Evolutionary conservation across 2,888 invertebrate species (phyloP).

Genomic region (Spodoptera littoralis): DNA sequence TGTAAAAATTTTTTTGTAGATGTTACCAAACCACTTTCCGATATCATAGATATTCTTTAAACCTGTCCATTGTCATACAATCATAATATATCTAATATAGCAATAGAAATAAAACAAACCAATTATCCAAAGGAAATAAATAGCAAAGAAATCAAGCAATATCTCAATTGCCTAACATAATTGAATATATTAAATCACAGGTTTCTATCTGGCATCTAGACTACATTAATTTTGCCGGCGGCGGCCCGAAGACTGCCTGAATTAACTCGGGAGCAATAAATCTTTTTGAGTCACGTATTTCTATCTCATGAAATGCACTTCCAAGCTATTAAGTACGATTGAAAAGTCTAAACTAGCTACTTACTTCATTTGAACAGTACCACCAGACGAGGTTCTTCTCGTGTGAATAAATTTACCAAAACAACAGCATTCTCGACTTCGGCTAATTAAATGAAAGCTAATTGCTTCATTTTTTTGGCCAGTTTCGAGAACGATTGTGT

Average conservation of each 20-base stretch:
- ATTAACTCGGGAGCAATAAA: constrained; percentile 73
- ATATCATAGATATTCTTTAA: too few species aligned
- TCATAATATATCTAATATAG: too few species aligned
- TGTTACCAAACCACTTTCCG: too few species aligned
- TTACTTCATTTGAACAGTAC: constrained; percentile 48
- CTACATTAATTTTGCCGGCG: constrained; percentile 68
- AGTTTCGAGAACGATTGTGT: constrained; percentile 18
- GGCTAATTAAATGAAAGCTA: constrained; percentile 35
- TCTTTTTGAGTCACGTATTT: constrained; percentile 75
- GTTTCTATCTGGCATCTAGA: constrained; percentile 57
- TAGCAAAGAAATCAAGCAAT: constrained; percentile 36
- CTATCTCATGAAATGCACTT: constrained; percentile 76
- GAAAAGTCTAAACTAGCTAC: constrained; percentile 54
- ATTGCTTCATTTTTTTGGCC: constrained; percentile 24
- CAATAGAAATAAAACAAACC: background rate
- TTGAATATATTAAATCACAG: constrained; percentile 49
- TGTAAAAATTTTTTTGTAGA: too few species aligned
- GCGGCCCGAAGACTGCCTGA: constrained; percentile 68
- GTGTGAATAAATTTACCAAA: constrained; percentile 39
- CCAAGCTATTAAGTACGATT: constrained; percentile 66
- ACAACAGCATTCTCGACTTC: constrained; percentile 19
- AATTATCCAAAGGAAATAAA: constrained; percentile 21
- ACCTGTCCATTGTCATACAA: too few species aligned
- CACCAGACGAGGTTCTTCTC: constrained; percentile 11
- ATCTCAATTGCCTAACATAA: constrained; percentile 48